Conservation (phyloP, 2,797 vertebrate species). For the Hafferia zeledoni region DNA sequence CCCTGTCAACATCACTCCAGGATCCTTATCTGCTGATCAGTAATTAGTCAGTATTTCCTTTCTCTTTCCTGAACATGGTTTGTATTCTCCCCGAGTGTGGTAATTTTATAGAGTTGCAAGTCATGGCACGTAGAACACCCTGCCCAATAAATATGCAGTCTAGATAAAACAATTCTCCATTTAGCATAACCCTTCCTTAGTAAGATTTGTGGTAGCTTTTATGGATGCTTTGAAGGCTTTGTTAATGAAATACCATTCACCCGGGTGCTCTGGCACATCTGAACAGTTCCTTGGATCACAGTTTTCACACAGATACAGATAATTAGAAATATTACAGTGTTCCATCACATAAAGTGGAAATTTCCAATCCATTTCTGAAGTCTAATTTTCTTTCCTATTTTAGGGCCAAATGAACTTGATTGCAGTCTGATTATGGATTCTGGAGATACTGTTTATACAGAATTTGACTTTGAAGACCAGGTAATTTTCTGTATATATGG, state of each 20-base stretch:
- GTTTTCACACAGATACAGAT: not conserved
- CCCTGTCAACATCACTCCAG: not conserved
- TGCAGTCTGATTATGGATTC: constrained; percentile 84
- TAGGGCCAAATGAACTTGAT: constrained; percentile 89
- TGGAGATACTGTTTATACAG: constrained; percentile 79
- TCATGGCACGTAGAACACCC: not conserved
- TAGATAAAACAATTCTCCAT: not conserved
- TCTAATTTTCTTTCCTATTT: constrained; percentile 23
- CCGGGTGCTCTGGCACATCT: not conserved
- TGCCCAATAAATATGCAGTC: not conserved
- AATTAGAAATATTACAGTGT: not conserved
- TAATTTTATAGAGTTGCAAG: not conserved
- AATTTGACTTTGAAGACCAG: constrained; percentile 88
- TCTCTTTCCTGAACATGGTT: not conserved
- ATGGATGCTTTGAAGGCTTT: not conserved
- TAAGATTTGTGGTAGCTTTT: not conserved
- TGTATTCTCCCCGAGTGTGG: not conserved
- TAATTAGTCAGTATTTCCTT: not conserved
- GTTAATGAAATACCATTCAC: not conserved
- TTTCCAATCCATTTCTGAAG: not conserved
- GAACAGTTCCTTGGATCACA: not conserved
- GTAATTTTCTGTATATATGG: constrained; percentile 71
- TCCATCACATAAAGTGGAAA: not conserved
- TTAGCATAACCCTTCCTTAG: not conserved
- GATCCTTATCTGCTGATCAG: not conserved